Conservation (phyloP, 2,888 invertebrate species). For the Cataglyphis cursor region DNA sequence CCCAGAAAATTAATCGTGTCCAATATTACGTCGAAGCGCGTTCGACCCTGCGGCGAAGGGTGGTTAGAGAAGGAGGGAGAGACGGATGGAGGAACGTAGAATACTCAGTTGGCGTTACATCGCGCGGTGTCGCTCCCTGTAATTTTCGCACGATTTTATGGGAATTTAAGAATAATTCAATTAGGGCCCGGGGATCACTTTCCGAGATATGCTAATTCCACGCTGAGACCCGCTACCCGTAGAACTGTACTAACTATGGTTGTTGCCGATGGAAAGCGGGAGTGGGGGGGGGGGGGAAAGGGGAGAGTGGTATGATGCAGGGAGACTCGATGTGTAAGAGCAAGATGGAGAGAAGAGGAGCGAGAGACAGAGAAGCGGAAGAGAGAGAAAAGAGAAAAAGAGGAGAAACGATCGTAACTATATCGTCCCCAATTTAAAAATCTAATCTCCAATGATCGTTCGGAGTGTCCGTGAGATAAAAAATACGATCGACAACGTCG, state of each 20-base stretch:
- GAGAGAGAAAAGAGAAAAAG: constrained; percentile 57
- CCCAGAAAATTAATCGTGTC: constrained; percentile 85
- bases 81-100: constrained; percentile 23
- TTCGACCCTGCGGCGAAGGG: constrained; percentile 41
- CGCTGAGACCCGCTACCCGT: constrained; percentile 70
- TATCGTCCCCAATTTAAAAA: constrained; percentile 86
- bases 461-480: constrained; percentile 79
- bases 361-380: constrained; percentile 66
- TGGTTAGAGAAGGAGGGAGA: constrained; percentile 43
- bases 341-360: constrained; percentile 16
- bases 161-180: constrained; percentile 87
- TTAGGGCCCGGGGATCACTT: constrained; percentile 86
- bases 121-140: constrained; percentile 74
- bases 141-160: constrained; percentile 87
- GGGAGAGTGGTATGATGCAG: constrained; percentile 45
- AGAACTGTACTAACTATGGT: constrained; percentile 71
- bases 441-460: constrained; percentile 87
- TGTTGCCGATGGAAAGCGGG: constrained; percentile 44
- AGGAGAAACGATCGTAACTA: constrained; percentile 67
- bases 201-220: constrained; percentile 86
- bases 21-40: constrained; percentile 76
- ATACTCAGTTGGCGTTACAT: constrained; percentile 54
- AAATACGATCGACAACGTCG: constrained; percentile 74
- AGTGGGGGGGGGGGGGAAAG: neutral
- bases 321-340: constrained; percentile 40